phyloP scores from a whole-genome alignment of 2,113 vertebrate species.

The Tenrec ecaudatus region DNA sequence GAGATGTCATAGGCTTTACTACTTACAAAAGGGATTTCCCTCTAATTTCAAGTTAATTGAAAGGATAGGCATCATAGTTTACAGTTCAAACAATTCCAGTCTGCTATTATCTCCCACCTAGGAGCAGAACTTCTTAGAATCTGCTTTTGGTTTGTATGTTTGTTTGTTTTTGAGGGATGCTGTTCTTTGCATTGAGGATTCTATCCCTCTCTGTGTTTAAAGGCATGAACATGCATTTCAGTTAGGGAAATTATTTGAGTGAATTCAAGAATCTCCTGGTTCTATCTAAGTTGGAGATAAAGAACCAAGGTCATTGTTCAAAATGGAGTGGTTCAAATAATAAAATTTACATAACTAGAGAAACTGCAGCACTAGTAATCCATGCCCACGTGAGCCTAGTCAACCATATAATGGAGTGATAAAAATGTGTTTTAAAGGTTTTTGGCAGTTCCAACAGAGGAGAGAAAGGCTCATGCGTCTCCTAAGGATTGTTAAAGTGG shows the following conservation, averaged over 20 bases:
- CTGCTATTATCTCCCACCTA: too few relatives aligned
- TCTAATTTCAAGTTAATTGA: background rate
- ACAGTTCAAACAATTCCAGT: too few relatives aligned
- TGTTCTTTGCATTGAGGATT: background rate
- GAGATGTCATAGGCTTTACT: background rate
- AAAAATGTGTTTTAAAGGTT: slow-evolving; percentile 46
- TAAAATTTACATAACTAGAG: slow-evolving; percentile 3
- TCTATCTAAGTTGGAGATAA: background rate
- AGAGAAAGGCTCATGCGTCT: slow-evolving; percentile 36
- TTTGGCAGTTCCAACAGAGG: background rate
- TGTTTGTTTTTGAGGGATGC: too few relatives aligned
- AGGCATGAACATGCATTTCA: background rate
- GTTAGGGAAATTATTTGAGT: background rate
- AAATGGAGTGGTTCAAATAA: background rate
- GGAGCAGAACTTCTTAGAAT: too few relatives aligned
- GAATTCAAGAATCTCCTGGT: background rate
- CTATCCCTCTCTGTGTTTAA: background rate
- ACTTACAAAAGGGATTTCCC: background rate
- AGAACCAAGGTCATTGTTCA: background rate
- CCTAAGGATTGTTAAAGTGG: slow-evolving; percentile 45
- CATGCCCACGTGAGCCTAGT: slow-evolving; percentile 31
- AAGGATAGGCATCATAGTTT: too few relatives aligned
- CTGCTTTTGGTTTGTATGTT: too few relatives aligned
- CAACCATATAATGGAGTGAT: slow-evolving; percentile 55
- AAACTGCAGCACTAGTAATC: slow-evolving; percentile 41